Base-by-base conservation (phyloP, 2,797 vertebrate genomes). In the Betta splendens region DNA sequence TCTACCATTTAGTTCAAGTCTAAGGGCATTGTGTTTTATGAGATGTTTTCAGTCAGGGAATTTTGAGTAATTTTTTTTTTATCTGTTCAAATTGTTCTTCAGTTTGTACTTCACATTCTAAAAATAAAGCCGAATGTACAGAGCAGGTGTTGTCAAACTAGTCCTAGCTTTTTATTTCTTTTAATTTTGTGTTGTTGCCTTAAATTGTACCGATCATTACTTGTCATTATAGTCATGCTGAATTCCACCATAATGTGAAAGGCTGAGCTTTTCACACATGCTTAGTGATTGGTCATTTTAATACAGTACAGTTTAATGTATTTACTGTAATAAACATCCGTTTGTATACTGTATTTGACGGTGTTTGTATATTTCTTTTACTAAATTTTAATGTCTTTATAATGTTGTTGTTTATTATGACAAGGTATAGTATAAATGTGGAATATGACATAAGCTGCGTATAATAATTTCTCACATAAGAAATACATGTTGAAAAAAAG, bases 301-400 rank as follows among this genome's bases (percentile, higher is more conserved):
- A 13, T 37, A 10, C 10, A 6, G 49, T 1, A 46, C 10, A n/a
- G 0, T 47, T 42, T n/a, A n/a, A n/a, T n/a, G n/a, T n/a, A n/a
- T n/a, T 59, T 36, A 43, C 9, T 4, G 28, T 13, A 31, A 13
- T 65, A 0, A 23, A 22, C 3, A 29, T 29, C 11, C 3, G 28
- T 26, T 36, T 31, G 38, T 28, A 22, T 36, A 58, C 40, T 75
- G 25, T 59, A 64, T 79, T 46, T 64, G 59, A 77, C 59, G 40
- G 13, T 17, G 29, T 26, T n/a, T n/a, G n/a, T n/a, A n/a, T n/a
- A n/a, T n/a, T n/a, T n/a, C 10, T 15, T 42, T 22, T 32, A 40
- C 11, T 54, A 45, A 28, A 2, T 11, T 43, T 25, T 12, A 32
- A 10, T 21, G 28, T 0, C 3, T 43, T 39, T 1, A 21, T 15